Conservation (phyloP, 2,888 invertebrate species). For the Drosophila mulleri region DNA sequence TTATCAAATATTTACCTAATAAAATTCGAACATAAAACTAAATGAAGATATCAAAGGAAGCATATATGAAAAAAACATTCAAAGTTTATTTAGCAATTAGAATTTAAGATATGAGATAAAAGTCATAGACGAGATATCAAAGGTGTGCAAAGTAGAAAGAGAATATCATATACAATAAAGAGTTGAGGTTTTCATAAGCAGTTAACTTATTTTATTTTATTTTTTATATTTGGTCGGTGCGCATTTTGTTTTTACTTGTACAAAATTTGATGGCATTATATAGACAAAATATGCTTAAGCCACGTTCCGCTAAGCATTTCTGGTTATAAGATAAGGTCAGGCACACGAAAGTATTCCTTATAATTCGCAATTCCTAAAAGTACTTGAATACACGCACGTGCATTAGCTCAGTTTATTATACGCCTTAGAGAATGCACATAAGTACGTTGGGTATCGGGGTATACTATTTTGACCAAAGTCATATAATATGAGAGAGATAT, state of each 20-base stretch:
- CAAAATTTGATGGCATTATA: conserved; percentile 17
- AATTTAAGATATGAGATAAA: too few relatives aligned
- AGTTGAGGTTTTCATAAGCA: background rate
- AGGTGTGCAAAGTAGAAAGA: background rate
- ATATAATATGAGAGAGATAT: background rate
- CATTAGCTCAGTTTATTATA: conserved; percentile 10
- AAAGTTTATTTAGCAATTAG: too few relatives aligned
- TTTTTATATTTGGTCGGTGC: conserved; percentile 18
- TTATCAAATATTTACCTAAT: background rate
- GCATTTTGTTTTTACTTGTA: conserved; percentile 24
- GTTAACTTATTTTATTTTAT: background rate
- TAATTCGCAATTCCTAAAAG: conserved; percentile 2
- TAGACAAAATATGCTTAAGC: background rate
- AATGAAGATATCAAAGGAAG: background rate
- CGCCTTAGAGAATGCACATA: background rate
- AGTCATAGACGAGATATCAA: too few relatives aligned
- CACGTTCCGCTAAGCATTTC: conserved; percentile 26
- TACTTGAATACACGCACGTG: conserved; percentile 11
- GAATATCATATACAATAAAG: background rate
- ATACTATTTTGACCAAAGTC: background rate
- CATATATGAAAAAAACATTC: background rate
- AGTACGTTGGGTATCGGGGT: conserved; percentile 4
- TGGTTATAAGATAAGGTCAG: conserved; percentile 15
- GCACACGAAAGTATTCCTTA: background rate
- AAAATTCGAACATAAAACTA: background rate